Conservation (phyloP, 2,888 invertebrate genomes). For the Caenorhabditis sinica region DNA sequence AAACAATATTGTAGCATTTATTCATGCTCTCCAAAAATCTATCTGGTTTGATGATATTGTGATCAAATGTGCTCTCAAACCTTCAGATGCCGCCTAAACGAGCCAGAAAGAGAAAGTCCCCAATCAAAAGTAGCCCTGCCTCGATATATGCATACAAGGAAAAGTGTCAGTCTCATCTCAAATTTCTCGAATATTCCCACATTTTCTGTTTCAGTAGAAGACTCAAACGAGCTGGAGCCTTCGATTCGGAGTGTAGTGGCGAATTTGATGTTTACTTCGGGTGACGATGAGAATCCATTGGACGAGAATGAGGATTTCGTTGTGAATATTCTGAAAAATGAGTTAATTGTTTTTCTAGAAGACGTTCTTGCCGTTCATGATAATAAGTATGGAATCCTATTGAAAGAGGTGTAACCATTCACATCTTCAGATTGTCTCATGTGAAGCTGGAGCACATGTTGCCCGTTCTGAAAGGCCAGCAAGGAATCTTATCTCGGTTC, state of each 20-base stretch:
- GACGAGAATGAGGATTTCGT: constrained; percentile 47
- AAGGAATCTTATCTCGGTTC: constrained; percentile 25
- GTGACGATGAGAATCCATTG: constrained; percentile 46
- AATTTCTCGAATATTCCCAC: neutral
- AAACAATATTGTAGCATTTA: constrained; percentile 7
- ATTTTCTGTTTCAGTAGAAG: constrained; percentile 42
- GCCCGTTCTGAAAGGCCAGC: constrained; percentile 17
- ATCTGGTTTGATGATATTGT: neutral
- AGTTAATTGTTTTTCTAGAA: constrained; percentile 36
- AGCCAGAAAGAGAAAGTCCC: neutral
- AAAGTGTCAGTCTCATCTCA: neutral
- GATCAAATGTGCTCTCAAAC: too few relatives aligned
- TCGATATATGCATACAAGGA: neutral
- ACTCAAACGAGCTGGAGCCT: constrained; percentile 38
- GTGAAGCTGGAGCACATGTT: constrained; percentile 32
- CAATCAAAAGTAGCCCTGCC: neutral
- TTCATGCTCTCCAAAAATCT: neutral
- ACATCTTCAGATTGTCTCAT: neutral
- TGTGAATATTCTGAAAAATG: constrained; percentile 46
- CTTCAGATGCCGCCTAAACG: constrained; percentile 41
- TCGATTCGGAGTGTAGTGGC: constrained; percentile 32
- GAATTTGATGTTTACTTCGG: constrained; percentile 43
- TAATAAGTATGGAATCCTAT: neutral
- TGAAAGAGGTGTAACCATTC: neutral
- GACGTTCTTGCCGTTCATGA: constrained; percentile 34